Evolutionary conservation across 2,888 invertebrate genomes (phyloP).

Genomic region (Amblyjoppa proteus): DNA sequence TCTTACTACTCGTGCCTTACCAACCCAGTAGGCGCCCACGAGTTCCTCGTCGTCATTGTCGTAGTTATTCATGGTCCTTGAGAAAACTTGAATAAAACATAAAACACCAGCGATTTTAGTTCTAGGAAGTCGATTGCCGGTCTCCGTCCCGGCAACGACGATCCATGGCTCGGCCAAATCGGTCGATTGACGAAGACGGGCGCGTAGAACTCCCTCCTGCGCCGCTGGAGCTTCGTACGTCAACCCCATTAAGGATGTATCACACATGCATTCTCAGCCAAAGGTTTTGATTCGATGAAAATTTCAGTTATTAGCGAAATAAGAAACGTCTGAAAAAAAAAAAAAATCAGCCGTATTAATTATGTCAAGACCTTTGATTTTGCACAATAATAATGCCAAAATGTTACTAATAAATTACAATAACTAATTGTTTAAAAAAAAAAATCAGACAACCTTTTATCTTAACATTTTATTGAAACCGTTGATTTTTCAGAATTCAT

Average conservation of each 20-base stretch:
- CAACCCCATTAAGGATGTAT: background rate
- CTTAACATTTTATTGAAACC: too few relatives aligned
- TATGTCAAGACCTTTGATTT: too few relatives aligned
- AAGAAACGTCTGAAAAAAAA: too few relatives aligned
- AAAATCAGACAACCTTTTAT: too few relatives aligned
- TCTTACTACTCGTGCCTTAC: background rate
- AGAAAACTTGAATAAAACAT: constrained; percentile 53
- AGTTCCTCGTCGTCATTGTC: background rate
- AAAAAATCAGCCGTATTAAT: too few relatives aligned
- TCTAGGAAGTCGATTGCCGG: constrained; percentile 22
- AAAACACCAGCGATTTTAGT: constrained; percentile 22
- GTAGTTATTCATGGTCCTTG: constrained; percentile 54
- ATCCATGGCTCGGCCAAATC: background rate
- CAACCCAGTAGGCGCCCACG: background rate
- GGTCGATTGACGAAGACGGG: background rate
- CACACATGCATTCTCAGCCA: too few relatives aligned
- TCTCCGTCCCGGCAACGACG: background rate
- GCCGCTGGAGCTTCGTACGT: background rate
- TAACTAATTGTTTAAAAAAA: too few relatives aligned
- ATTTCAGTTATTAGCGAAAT: too few relatives aligned
- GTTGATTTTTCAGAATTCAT: too few relatives aligned
- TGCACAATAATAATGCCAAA: too few relatives aligned
- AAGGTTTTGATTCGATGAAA: too few relatives aligned
- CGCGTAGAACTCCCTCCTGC: background rate
- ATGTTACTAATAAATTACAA: too few relatives aligned